Evolutionary conservation across 2,888 invertebrate genomes (phyloP).

Genomic region (Mythimna vitellina): DNA sequence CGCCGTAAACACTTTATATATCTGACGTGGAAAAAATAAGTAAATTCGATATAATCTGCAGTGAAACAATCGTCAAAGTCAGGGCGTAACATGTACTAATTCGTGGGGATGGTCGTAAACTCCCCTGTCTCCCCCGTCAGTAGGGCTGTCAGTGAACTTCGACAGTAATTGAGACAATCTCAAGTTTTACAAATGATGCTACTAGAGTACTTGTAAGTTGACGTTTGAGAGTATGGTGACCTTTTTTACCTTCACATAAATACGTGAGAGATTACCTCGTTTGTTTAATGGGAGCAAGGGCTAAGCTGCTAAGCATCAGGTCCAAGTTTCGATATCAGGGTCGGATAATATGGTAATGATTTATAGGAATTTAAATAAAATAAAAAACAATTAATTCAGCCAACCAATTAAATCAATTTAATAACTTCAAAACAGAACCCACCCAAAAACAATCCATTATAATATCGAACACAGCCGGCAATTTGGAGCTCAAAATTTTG

Average conservation of each 20-base stretch:
- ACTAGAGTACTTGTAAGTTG: neutral
- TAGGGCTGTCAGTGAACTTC: conserved; percentile 28
- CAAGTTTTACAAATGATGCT: conserved; percentile 18
- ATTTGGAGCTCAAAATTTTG: too few relatives aligned
- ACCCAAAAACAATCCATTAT: too few relatives aligned
- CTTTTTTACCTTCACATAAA: conserved; percentile 3
- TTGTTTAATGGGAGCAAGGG: too few relatives aligned
- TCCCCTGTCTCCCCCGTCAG: conserved; percentile 29
- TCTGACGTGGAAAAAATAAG: conserved; percentile 9
- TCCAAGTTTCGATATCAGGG: too few relatives aligned
- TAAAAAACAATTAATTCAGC: too few relatives aligned
- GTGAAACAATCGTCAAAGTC: conserved; percentile 45
- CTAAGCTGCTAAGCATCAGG: too few relatives aligned
- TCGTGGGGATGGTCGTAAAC: conserved; percentile 46
- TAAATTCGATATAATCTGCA: conserved; percentile 16
- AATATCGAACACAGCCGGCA: too few relatives aligned
- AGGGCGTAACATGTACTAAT: conserved; percentile 54
- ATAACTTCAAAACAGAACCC: too few relatives aligned
- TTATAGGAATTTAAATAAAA: too few relatives aligned
- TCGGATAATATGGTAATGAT: too few relatives aligned
- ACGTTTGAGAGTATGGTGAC: neutral
- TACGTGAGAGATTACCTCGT: too few relatives aligned
- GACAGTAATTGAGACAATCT: conserved; percentile 16
- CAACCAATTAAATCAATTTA: too few relatives aligned
- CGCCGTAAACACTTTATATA: neutral